phyloP scores from a whole-genome alignment of 2,888 invertebrate species.

The Sinopyrophorus schimmeli region DNA sequence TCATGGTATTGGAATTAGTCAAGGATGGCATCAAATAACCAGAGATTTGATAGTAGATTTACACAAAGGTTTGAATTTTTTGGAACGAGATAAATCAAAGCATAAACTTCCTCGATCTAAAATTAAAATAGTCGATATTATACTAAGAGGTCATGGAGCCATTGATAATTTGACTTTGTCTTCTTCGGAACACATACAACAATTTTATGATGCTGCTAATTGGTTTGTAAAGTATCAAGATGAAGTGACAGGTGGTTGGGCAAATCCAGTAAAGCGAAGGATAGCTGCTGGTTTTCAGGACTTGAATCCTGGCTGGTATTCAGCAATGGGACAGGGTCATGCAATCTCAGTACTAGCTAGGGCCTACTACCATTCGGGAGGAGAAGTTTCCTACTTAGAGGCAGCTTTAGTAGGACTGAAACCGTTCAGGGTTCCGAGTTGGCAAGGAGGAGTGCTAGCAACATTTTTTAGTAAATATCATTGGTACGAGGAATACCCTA shows the following conservation, averaged over 20 bases:
- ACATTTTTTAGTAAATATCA: conserved; percentile 82
- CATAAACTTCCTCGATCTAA: conserved; percentile 71
- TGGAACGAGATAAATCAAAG: conserved; percentile 70
- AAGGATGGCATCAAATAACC: conserved; percentile 77
- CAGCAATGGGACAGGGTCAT: conserved; percentile 99
- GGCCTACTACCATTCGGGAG: conserved; percentile 82
- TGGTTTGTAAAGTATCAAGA: conserved; percentile 93
- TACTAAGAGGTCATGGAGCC: conserved; percentile 47
- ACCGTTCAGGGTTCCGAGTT: conserved; percentile 74
- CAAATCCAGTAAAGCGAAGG: conserved; percentile 80
- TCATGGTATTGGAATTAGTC: conserved; percentile 77
- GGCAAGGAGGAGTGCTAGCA: conserved; percentile 81
- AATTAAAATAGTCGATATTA: conserved; percentile 68
- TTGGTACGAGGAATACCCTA: conserved; percentile 99
- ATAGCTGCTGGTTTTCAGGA: conserved; percentile 70
- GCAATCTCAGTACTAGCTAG: conserved; percentile 92
- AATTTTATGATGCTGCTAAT: conserved; percentile 89
- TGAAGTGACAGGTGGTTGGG: conserved; percentile 85
- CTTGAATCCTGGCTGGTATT: conserved; percentile 65
- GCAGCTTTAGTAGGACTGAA: conserved; percentile 81
- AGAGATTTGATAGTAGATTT: conserved; percentile 89
- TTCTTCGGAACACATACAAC: conserved; percentile 83
- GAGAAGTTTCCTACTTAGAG: conserved; percentile 74
- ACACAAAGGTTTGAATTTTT: conserved; percentile 80
- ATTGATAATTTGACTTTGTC: conserved; percentile 66